phyloP scores from a whole-genome alignment of 2,888 invertebrate species.

The Leptinotarsa rubiginosa region DNA sequence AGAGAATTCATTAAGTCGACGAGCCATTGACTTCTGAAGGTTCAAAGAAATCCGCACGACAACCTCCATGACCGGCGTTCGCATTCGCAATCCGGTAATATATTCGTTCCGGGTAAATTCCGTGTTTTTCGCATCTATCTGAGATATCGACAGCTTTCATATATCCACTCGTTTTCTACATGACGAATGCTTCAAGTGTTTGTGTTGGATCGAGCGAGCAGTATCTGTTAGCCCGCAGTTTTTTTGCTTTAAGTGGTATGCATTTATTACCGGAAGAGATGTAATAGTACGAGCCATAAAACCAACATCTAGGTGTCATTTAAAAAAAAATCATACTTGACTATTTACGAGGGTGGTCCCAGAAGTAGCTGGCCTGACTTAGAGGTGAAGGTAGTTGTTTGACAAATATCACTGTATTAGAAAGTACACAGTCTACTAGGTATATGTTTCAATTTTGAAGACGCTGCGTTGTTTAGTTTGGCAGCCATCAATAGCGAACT shows the following conservation, averaged over 20 bases:
- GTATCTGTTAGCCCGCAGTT: constrained; percentile 12
- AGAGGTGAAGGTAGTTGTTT: too few species aligned
- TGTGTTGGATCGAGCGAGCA: constrained; percentile 1
- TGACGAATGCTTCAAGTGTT: constrained; percentile 25
- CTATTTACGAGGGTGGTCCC: too few species aligned
- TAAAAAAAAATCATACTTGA: too few species aligned
- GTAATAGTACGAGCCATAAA: too few species aligned
- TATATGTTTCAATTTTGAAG: too few species aligned
- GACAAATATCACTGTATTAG: too few species aligned
- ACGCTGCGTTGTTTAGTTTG: too few species aligned
- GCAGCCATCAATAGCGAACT: too few species aligned
- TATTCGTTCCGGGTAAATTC: constrained; percentile 36
- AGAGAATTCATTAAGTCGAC: constrained; percentile 60
- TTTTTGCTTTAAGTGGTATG: background rate
- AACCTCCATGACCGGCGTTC: constrained; percentile 23
- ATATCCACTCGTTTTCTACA: constrained; percentile 16
- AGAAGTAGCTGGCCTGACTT: too few species aligned
- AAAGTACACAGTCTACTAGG: too few species aligned
- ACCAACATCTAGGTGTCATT: too few species aligned
- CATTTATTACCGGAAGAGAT: background rate
- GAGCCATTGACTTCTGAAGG: constrained; percentile 60
- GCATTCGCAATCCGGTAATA: constrained; percentile 32
- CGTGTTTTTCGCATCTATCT: constrained; percentile 25
- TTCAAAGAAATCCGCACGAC: constrained; percentile 48
- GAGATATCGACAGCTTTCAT: constrained; percentile 25